Base-by-base conservation (phyloP, 2,888 invertebrate genomes). In the Thumatha senex region DNA sequence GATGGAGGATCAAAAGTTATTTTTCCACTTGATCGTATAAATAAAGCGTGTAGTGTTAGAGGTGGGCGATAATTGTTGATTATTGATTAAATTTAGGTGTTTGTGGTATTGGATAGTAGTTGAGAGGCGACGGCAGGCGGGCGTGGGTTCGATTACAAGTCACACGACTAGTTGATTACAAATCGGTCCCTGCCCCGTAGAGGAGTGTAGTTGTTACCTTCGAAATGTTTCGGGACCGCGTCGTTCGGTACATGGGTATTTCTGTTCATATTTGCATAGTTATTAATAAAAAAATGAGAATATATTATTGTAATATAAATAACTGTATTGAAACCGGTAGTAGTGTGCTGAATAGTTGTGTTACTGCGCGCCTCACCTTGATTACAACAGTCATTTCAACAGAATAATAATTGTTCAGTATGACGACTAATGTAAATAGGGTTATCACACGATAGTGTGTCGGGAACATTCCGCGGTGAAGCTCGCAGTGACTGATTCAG, bases 51-150 rank as follows among this genome's bases (percentile, higher is more conserved):
- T 89, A 89, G 87, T 84, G 82, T 86, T 89, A 89, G 88, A 82
- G 84, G 79, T 80, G 88, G 85, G 85, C 87, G 89, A 84, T 86
- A 86, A 89, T 91, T 91, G 91, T 91, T 91, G 91, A 91, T 91
- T 90, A 90, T 90, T 91, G 91, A 88, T 86, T 87, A 89, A 89
- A 86, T 85, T 86, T 89, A 89, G 86, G 82, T 85, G 86, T 89
- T 88, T 80, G 83, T 83, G 88, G 84, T 85, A 84, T 85, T 83
- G 84, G 86, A 81, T 75, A 61, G 88, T 86, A 86, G 85, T 74
- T 63, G 72, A 72, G 57, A 60, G 65, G 72, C 67, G 68, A 63
- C 61, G 66, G 48, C 52, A 54, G 40, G 54, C 42, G 54, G 31
- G 35, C 44, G 39, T 45, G 35, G 15, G 34, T 36, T 35, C 46